Evolutionary conservation across 1,140 invertebrate genomes (phyloP).

Genomic region (Ostrea edulis): DNA sequence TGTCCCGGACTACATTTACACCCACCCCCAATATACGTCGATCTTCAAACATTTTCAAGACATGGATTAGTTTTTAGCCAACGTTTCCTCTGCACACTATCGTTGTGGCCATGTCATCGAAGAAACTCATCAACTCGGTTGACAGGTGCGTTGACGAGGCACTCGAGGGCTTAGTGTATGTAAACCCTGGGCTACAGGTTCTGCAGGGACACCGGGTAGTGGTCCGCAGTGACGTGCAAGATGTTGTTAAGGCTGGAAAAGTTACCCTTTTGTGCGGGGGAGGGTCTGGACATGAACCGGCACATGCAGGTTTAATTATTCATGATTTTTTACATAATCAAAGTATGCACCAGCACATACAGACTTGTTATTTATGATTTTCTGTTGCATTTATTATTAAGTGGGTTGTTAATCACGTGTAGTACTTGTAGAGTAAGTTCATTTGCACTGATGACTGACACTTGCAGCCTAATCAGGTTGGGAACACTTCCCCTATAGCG

Average conservation of each 20-base stretch:
- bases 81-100: background rate
- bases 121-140: conserved; percentile 85
- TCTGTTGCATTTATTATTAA: too few relatives aligned
- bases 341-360: too few relatives aligned
- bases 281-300: conserved; percentile 92
- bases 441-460: too few relatives aligned
- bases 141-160: conserved; percentile 86
- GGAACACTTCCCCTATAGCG: too few relatives aligned
- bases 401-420: too few relatives aligned
- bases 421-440: too few relatives aligned
- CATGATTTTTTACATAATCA: background rate
- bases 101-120: conserved; percentile 67
- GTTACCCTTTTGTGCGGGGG: conserved; percentile 88
- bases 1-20: too few relatives aligned
- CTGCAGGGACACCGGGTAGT: conserved; percentile 84
- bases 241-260: conserved; percentile 80
- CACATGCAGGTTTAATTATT: conserved; percentile 84
- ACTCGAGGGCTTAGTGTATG: conserved; percentile 84
- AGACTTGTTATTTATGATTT: too few relatives aligned
- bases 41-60: background rate
- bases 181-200: conserved; percentile 83
- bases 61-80: background rate
- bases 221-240: conserved; percentile 81
- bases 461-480: too few relatives aligned
- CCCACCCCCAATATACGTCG: background rate